Conservation (phyloP, 1,140 invertebrate genomes). For the Bombus waltoni region DNA sequence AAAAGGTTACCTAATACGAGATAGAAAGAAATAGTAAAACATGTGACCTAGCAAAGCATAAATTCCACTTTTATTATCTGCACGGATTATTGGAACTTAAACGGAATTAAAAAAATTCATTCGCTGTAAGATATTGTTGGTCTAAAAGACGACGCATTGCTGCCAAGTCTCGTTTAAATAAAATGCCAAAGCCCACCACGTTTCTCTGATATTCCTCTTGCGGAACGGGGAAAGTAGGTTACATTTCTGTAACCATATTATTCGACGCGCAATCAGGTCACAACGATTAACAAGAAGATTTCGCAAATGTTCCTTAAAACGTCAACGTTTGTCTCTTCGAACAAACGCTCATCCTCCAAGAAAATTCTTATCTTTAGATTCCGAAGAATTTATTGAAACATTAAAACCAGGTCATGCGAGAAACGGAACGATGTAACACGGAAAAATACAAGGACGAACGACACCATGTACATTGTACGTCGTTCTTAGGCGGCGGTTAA, state of each 20-base stretch:
- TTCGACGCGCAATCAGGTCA: slow-evolving; percentile 14
- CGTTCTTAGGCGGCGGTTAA: slow-evolving; percentile 34
- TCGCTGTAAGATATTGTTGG: slow-evolving; percentile 3
- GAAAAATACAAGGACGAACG: slow-evolving; percentile 17
- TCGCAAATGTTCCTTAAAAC: neutral
- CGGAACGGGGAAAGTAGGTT: neutral
- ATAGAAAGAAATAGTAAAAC: no score
- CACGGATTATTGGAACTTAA: neutral
- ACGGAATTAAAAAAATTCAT: neutral
- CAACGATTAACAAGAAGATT: slow-evolving; percentile 35
- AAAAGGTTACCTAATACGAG: neutral
- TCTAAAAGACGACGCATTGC: neutral
- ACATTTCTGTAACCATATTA: neutral
- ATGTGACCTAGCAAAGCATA: neutral
- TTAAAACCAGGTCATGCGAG: neutral
- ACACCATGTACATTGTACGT: slow-evolving; percentile 29
- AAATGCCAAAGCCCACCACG: neutral
- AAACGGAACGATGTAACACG: slow-evolving; percentile 11
- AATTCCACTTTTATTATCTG: neutral
- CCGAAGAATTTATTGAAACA: neutral
- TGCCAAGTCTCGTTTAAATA: neutral
- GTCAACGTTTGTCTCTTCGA: neutral
- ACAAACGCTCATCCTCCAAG: no score
- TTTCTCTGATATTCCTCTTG: neutral
- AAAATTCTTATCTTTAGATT: neutral